Evolutionary conservation across 2,888 invertebrate genomes (phyloP).

Genomic region (Eurytoma californica): DNA sequence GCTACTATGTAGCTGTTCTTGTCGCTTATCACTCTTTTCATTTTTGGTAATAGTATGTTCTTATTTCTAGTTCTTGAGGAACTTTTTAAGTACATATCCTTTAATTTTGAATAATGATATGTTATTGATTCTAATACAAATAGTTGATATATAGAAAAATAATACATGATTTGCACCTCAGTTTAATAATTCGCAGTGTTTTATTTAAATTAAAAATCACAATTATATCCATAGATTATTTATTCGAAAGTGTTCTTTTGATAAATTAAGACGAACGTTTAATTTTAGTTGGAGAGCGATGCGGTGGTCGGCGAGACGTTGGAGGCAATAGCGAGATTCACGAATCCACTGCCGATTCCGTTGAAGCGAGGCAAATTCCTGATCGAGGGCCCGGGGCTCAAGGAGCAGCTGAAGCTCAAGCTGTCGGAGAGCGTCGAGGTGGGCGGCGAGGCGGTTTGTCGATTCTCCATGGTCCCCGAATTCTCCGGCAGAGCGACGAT

Average conservation of each 20-base stretch:
- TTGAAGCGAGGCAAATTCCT: conserved; percentile 86
- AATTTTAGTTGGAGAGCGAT: conserved; percentile 72
- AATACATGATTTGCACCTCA: too few relatives aligned
- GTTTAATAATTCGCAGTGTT: background rate
- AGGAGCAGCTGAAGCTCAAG: conserved; percentile 83
- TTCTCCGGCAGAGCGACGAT: conserved; percentile 88
- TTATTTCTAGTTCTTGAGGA: too few relatives aligned
- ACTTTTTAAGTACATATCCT: too few relatives aligned
- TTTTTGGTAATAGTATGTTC: too few relatives aligned
- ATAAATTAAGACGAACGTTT: too few relatives aligned
- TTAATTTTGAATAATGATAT: too few relatives aligned
- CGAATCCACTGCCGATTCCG: conserved; percentile 88
- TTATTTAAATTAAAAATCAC: background rate
- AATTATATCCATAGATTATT: too few relatives aligned
- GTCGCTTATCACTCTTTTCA: too few relatives aligned
- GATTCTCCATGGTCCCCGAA: conserved; percentile 86
- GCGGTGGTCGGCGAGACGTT: conserved; percentile 75
- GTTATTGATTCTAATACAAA: too few relatives aligned
- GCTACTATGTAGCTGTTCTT: too few relatives aligned
- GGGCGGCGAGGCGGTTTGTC: conserved; percentile 83
- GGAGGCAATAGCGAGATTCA: conserved; percentile 81
- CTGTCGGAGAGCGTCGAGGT: conserved; percentile 80
- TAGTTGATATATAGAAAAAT: too few relatives aligned
- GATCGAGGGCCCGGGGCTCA: conserved; percentile 89
- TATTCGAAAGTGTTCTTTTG: too few relatives aligned